These are phyloP conservation scores for Apolygus lucorum DNA, from an alignment of 1,140 invertebrate genomes.

Conservation along the genomic window DNA sequence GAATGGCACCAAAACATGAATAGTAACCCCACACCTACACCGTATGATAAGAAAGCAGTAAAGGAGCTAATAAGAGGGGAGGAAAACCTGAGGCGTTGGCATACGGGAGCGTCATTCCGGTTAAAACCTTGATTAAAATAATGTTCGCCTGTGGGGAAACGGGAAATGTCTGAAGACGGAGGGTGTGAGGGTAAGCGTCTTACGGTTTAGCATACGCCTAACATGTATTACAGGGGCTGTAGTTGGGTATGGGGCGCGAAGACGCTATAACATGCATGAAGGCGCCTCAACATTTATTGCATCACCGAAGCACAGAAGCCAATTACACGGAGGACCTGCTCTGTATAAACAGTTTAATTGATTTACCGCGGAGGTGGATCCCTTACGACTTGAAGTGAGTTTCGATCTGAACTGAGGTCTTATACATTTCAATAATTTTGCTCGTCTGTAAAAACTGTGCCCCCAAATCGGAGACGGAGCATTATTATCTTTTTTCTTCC, in stretches of 20 bases:
- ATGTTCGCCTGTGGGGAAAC: not conserved
- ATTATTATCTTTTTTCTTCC: no score
- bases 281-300: conserved; percentile 6
- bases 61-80: conserved; percentile 5
- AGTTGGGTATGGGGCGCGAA: not conserved
- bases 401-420: no score
- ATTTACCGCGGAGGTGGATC: not conserved
- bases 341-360: conserved; percentile 17
- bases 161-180: not conserved
- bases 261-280: not conserved
- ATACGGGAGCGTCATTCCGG: not conserved
- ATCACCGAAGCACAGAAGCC: conserved; percentile 11
- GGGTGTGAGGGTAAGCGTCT: not conserved
- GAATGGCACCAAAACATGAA: no score
- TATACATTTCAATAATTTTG: no score
- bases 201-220: conserved; percentile 19
- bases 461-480: no score
- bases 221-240: conserved; percentile 18
- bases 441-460: no score
- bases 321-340: conserved; percentile 11
- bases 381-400: no score
- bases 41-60: not conserved
- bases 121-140: conserved; percentile 19
- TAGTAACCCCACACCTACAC: no score
- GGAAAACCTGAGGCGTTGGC: not conserved